Evolutionary conservation across 2,797 vertebrate species (phyloP), one percentile per base, ranked within the genome.

Genomic region (Xiphophorus birchmanni): DNA sequence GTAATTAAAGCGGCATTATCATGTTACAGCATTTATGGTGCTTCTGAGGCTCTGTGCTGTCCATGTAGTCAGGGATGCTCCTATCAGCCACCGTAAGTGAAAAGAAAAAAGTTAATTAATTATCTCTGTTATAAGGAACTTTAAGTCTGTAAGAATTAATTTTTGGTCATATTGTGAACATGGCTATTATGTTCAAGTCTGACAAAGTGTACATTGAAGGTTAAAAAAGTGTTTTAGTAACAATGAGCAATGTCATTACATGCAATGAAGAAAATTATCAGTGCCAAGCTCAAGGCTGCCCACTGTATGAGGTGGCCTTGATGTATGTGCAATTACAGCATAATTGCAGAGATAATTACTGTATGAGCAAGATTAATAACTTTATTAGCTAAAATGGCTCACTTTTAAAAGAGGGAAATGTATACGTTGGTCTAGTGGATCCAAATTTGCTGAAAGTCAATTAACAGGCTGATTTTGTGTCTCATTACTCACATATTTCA

Each of bases 321-420:
- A 96, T 95, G 87, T 95, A 96, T 95, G 94, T 96, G 94, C 94
- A 95, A 95, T 96, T 95, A 95, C 92, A 94, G 91, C 89, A 94
- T 95, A 95, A 96, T 96, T 96, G 94, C 93, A 94, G 85, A 95
- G 94, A 96, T 96, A 95, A 96, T 96, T 96, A 95, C 94, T 95
- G 94, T 93, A 95, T 92, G 94, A 94, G 90, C 84, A 95, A 95
- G 94, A 96, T 96, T 95, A 96, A 96, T 96, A 95, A 96, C 94
- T 95, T 95, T 96, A 96, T 96, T 95, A 96, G 90, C 93, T 85
- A 86, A 94, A 96, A 95, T 93, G 90, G 93, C 95, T 95, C 91
- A 90, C 90, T 94, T 95, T 94, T 94, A 93, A 95, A 92, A 89
- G 84, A 91, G 84, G 87, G 87, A 92, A 95, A 95, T 94, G 91